Conservation (phyloP, 2,113 vertebrate genomes). For the Genyomyrus donnyi region DNA sequence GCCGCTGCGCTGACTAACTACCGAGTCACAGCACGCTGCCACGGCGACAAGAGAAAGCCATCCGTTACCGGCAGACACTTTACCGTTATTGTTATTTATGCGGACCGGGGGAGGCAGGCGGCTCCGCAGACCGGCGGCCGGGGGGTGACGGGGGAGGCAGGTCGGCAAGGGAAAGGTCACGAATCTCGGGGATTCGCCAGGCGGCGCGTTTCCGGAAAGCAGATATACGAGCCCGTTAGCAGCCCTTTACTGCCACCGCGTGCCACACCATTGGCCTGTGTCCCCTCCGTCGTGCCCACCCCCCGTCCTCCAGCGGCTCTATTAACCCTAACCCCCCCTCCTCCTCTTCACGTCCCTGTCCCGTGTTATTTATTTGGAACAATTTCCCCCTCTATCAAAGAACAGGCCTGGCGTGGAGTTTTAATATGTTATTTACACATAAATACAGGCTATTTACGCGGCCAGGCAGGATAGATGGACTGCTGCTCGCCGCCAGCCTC, state of each 20-base stretch:
- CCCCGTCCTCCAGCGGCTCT: slow-evolving; percentile 61
- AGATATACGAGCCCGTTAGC: slow-evolving; percentile 71
- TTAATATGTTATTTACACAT: slow-evolving; percentile 99
- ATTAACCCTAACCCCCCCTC: slow-evolving; percentile 60
- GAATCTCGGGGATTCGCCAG: not conserved
- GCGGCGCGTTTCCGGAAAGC: not conserved
- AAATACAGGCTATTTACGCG: slow-evolving; percentile 90
- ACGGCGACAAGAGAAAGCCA: slow-evolving; percentile 42
- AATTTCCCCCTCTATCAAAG: slow-evolving; percentile 86
- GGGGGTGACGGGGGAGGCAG: not conserved
- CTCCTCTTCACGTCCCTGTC: slow-evolving; percentile 86
- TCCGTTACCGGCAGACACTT: slow-evolving; percentile 47
- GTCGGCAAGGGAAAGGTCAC: slow-evolving; percentile 22
- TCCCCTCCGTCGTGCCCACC: slow-evolving; percentile 81
- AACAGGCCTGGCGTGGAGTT: slow-evolving; percentile 85
- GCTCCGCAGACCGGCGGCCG: slow-evolving; percentile 30
- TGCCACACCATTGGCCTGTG: slow-evolving; percentile 75
- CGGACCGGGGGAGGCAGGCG: slow-evolving; percentile 52
- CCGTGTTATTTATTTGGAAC: slow-evolving; percentile 87
- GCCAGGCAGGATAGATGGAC: slow-evolving; percentile 80
- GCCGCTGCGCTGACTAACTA: not conserved
- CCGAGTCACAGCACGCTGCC: slow-evolving; percentile 39
- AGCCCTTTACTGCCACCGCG: slow-evolving; percentile 64
- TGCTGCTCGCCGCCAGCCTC: slow-evolving; percentile 69
- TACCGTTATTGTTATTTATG: slow-evolving; percentile 56